Conservation (phyloP, 2,113 vertebrate species). For the Pongo abelii region DNA sequence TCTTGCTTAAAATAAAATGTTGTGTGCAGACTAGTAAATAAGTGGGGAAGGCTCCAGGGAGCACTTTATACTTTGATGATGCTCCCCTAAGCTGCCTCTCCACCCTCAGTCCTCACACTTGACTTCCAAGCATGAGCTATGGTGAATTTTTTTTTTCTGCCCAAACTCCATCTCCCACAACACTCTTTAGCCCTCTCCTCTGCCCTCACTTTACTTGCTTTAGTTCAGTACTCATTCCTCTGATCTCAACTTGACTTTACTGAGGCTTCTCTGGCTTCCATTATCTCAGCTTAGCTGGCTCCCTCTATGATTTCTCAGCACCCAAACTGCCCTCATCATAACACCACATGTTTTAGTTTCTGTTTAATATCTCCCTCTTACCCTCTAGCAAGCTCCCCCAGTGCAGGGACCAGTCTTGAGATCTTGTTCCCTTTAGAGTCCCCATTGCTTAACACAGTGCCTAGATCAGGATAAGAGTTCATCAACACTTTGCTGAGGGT, state of each 20-base stretch:
- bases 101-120: background rate
- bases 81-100: background rate
- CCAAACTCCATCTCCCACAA: accelerated
- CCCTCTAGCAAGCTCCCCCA: background rate
- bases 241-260: background rate
- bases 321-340: background rate
- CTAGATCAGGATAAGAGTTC: background rate
- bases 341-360: background rate
- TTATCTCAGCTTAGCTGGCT: background rate
- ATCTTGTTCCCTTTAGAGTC: no score
- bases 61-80: no score
- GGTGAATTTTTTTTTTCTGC: background rate
- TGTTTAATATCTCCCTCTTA: background rate
- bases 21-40: background rate
- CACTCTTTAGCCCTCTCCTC: background rate
- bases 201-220: background rate
- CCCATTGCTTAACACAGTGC: background rate
- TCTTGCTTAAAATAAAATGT: background rate
- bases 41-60: background rate
- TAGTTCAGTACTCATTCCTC: background rate
- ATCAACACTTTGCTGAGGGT: background rate
- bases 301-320: background rate
- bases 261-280: background rate
- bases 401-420: background rate
- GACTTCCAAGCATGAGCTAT: no score